A percentile compares a stretch with the other conserved stretches of the same genome.
Conservation (phyloP, 2,113 vertebrate genomes). For the Indicator indicator region DNA sequence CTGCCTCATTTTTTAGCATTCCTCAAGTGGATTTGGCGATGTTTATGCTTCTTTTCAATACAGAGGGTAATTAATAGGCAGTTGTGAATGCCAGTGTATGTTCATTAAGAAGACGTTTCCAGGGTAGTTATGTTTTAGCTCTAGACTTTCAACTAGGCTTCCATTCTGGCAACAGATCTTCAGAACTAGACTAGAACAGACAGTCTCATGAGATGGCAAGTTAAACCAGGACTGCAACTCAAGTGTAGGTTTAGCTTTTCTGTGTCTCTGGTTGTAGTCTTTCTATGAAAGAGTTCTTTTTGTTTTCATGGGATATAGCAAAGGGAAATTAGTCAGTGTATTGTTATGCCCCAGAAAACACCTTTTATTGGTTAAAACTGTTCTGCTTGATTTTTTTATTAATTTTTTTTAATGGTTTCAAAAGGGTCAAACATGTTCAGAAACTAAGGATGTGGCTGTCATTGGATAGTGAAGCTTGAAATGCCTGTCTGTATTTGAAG, state of each 20-base stretch:
- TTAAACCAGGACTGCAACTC: constrained; percentile 6
- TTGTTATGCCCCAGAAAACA: not conserved
- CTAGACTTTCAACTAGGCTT: not conserved
- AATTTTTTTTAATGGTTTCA: not conserved
- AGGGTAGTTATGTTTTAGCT: not conserved
- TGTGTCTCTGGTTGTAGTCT: not conserved
- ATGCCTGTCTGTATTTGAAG: not conserved
- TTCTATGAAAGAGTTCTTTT: not conserved
- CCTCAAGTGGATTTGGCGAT: not conserved
- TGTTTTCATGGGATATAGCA: not conserved
- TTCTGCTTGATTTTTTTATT: not conserved
- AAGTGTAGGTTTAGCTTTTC: not conserved
- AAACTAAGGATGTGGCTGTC: not conserved
- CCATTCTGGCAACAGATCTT: not conserved
- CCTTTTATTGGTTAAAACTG: not conserved
- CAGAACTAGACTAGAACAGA: not conserved
- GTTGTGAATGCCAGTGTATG: not conserved
- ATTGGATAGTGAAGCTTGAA: not conserved
- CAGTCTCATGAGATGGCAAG: not conserved
- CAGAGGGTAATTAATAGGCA: constrained; percentile 6
- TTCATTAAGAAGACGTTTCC: not conserved
- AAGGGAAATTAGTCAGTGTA: not conserved
- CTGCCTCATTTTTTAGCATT: not conserved
- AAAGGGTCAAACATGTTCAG: not conserved
- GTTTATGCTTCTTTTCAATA: not conserved